A percentile compares a stretch with the other conserved stretches of the same genome.
phyloP scores from a whole-genome alignment of 1,140 invertebrate species.

The Bombus polaris region DNA sequence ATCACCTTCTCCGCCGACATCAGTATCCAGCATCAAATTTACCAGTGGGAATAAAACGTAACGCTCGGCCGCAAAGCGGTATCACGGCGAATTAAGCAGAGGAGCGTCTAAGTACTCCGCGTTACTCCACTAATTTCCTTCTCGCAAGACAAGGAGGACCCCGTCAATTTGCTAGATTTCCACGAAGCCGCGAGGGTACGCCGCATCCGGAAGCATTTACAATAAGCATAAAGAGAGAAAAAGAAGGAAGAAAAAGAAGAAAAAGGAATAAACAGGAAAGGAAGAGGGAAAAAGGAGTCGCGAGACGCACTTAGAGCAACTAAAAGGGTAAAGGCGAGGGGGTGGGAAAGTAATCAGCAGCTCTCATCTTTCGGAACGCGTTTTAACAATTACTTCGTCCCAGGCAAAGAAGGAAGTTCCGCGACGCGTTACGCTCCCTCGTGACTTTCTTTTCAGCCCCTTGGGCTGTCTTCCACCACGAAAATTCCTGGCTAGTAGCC shows the following conservation, averaged over 20 bases:
- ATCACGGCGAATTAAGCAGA: background rate
- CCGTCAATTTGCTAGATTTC: constrained; percentile 51
- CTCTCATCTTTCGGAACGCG: constrained; percentile 59
- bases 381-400: constrained; percentile 67
- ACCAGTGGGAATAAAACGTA: background rate
- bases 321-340: background rate
- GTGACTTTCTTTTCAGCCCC: constrained; percentile 60
- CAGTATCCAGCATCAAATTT: background rate
- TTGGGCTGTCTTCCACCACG: constrained; percentile 52
- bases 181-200: constrained; percentile 9
- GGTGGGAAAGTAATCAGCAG: constrained; percentile 61
- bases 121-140: constrained; percentile 50
- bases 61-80: background rate
- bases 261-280: background rate
- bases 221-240: background rate
- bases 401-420: constrained; percentile 36
- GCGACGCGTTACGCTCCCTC: constrained; percentile 47
- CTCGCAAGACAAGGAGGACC: constrained; percentile 24
- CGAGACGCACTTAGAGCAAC: background rate
- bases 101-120: constrained; percentile 22
- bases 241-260: background rate
- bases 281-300: background rate
- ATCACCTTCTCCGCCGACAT: background rate
- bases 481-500: constrained; percentile 67
- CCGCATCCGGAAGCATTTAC: background rate